phyloP scores from a whole-genome alignment of 2,113 vertebrate genomes.

The Cromileptes altivelis region DNA sequence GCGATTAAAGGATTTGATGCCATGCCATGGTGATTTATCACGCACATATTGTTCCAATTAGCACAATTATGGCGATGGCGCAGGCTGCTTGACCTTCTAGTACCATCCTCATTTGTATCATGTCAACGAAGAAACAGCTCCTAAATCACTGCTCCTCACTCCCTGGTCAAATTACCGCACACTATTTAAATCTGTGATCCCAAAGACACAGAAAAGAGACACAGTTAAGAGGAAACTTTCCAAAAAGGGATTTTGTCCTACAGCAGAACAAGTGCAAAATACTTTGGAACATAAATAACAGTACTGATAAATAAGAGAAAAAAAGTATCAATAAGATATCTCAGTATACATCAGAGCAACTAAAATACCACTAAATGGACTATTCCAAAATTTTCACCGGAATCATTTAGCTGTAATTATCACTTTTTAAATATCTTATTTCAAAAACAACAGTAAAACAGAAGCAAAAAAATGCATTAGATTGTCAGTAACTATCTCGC shows the following conservation, averaged over 20 bases:
- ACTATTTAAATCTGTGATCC: slow-evolving; percentile 48
- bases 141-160: slow-evolving; percentile 82
- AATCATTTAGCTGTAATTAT: background rate
- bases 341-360: background rate
- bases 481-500: background rate
- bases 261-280: slow-evolving; percentile 12
- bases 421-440: background rate
- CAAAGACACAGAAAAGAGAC: slow-evolving; percentile 49
- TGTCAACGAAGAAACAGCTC: slow-evolving; percentile 74
- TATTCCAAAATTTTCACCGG: background rate
- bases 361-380: background rate
- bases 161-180: slow-evolving; percentile 42
- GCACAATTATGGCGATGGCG: slow-evolving; percentile 69
- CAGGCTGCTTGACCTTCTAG: slow-evolving; percentile 68
- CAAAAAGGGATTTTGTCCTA: slow-evolving; percentile 8
- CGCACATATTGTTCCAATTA: slow-evolving; percentile 80
- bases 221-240: slow-evolving; percentile 34
- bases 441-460: background rate
- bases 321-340: background rate
- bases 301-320: background rate
- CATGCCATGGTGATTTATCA: slow-evolving; percentile 70
- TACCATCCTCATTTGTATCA: slow-evolving; percentile 65
- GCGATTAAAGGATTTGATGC: slow-evolving; percentile 58
- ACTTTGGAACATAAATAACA: background rate
- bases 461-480: background rate